Evolutionary conservation across 1,140 invertebrate species (phyloP), one percentile per base, ranked within the genome.

Genomic region (Arctopsyche grandis): DNA sequence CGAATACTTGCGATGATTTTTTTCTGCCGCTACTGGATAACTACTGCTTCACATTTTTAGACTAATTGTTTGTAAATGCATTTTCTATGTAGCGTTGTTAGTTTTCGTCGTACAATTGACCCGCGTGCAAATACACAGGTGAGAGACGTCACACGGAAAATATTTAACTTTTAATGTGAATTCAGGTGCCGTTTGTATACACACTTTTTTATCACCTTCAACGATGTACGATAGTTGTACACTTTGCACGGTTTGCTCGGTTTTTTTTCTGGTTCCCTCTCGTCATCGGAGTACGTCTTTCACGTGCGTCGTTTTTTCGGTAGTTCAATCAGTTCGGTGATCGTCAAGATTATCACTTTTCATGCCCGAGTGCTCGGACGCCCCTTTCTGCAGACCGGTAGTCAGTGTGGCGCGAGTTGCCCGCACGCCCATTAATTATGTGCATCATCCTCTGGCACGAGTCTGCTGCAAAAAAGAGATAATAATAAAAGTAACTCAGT

Each of bases 391-490:
- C 14, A 29, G 24, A 69, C 69, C 69, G 69, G 69, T 71, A 71
- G 69, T 48, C 69, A 26, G 43, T 22, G 38, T 48, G 29, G 26
- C 24, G 69, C 69, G 43, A 46, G 66, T 29, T 69, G 21, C 66
- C 26, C 14, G 26, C 26, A 71, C 69, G 69, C 38, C 69, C 44
- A 71, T 71, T 71, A 71, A 71, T 71, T 71, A 71, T 19, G 44
- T 48, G 38, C 69, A 71, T 66, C 63, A 66, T 66, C 63, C 63
- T 12, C 63, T 26, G 69, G 44, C 38, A 46, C 69, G 69, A 71
- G 69, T 38, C 38, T 16, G 26, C 1, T 26, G 63, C 63, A 24
- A 66, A 66, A 24, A 24, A 26, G 9, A 66, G 26, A 66, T 26
- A 66, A 66, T 24, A 46, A n/a, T 5, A 46, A 1, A 22, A 71